Evolutionary conservation across 2,113 vertebrate species (phyloP).

Genomic region (Ctenodactylus gundi): DNA sequence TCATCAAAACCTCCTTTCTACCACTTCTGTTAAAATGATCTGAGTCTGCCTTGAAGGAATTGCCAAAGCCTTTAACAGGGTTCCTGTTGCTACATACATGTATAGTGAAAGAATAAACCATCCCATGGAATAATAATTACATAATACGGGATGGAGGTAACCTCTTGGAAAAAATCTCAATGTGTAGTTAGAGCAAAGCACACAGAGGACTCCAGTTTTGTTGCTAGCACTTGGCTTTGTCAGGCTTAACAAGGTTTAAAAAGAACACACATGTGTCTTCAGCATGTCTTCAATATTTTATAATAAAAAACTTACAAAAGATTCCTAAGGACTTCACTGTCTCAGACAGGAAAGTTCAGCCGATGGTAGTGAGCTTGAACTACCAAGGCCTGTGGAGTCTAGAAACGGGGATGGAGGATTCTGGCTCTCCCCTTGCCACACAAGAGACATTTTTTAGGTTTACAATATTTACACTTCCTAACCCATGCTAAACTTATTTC

Average conservation of each 20-base stretch:
- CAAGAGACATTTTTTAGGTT: background rate
- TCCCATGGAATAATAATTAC: background rate
- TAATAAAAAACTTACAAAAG: background rate
- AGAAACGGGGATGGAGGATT: background rate
- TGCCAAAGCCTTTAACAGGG: background rate
- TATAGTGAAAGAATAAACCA: background rate
- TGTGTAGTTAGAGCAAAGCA: background rate
- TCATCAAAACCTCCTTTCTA: background rate
- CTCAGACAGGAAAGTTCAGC: background rate
- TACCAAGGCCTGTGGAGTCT: background rate
- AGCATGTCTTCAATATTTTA: constrained; percentile 10
- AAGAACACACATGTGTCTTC: background rate
- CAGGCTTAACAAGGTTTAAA: background rate
- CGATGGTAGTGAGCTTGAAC: background rate
- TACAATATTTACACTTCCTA: background rate
- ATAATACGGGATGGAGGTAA: background rate
- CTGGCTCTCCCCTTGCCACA: background rate
- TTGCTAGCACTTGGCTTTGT: constrained; percentile 1
- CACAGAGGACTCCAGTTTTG: background rate
- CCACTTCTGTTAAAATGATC: background rate
- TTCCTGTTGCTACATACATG: background rate
- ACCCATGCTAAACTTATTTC: background rate
- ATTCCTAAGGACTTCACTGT: background rate
- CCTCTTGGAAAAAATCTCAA: background rate
- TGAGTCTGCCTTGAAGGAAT: background rate